Evolutionary conservation across 2,888 invertebrate species (phyloP), one percentile per base, ranked within the genome.

Genomic region (Aporophyla nigra): DNA sequence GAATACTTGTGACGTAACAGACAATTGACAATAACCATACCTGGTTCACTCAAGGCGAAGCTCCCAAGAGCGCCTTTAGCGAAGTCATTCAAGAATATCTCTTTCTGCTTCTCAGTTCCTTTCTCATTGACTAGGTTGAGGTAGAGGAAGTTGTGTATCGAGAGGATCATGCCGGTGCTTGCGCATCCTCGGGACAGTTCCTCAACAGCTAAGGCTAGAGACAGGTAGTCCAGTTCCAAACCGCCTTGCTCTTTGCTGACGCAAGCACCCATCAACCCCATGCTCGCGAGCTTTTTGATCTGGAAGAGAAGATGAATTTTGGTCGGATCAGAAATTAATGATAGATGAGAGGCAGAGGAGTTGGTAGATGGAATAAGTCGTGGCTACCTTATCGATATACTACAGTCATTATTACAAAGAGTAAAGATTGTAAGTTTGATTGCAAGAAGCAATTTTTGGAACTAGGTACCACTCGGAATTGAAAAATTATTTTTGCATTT

Each of bases 11-110:
- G 58, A 33, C 49, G 10, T 24, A 5, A 56, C 40, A 14, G 33
- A 3, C 3, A 33, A 33, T 33, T 2, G 2, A 46, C n/a, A 16
- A 67, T 62, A 65, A 76, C 88, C 90, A 86, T 89, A 98, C 98
- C 98, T 87, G 98, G 97, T 95, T 98, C 98, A 94, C 98, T 98
- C 54, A 98, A 95, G 43, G 98, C 98, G 95, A 98, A 98, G 91
- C 98, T 98, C 2, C 98, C 98, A 80, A 98, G 96, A 6, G 97
- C 95, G 3, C 98, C 98, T 88, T 92, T 95, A 0, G 97, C 97
- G 87, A 97, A 98, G 0, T 97, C 97, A 69, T 91, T 93, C 66
- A 98, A 89, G 91, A 97, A 98, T 76, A 94, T 88, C 79, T 98
- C 97, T 90, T 98, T 98, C 91, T 98, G 98, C 72, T 97, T 96